Base-by-base conservation (phyloP, 2,797 vertebrate species). In the Neoniphon sammara region DNA sequence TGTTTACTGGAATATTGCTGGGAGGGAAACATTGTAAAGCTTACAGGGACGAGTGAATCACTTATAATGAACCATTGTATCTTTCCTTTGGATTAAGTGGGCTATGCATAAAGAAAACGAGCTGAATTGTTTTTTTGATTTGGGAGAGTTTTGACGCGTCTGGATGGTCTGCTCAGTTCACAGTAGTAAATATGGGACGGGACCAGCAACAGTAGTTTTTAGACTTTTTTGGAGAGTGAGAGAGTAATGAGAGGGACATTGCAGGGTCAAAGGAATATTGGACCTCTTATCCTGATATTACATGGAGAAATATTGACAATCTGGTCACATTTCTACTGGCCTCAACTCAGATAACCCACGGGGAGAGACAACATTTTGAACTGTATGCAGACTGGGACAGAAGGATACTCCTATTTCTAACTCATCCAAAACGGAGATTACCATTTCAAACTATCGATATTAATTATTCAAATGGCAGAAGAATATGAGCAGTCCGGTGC, bases 381-480 rank as follows among this genome's bases (percentile, higher is more conserved):
- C 8, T 65, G 30, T 0, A 18, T 9, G n/a, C 5, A 31, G 34
- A 31, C 15, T 18, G 6, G 61, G 60, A 44, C 9, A 42, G 27
- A 21, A 11, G 20, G 31, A 4, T 14, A 4, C 36, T 59, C 3
- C 20, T 17, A 39, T 42, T 59, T 49, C 23, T 4, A 49, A 36
- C 8, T 17, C 2, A 55, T 18, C 12, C 10, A 18, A 61, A 64
- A 15, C 8, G 2, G 14, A 64, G 15, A 11, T 27, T 7, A 12
- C 15, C 30, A 12, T 4, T n/a, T n/a, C n/a, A 53, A 14, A 15
- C 20, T 18, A 15, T 4, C 17, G n/a, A 1, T 66, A 12, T 18
- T 18, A 56, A 7, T 11, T 42, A 56, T 15, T 59, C 57, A 47
- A 60, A 90, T 90, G 88, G 87, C 84, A 55, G 87, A 88, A 30